These are phyloP conservation scores for Forficula auricularia DNA, from an alignment of 1,140 invertebrate species.

Conservation along the genomic window DNA sequence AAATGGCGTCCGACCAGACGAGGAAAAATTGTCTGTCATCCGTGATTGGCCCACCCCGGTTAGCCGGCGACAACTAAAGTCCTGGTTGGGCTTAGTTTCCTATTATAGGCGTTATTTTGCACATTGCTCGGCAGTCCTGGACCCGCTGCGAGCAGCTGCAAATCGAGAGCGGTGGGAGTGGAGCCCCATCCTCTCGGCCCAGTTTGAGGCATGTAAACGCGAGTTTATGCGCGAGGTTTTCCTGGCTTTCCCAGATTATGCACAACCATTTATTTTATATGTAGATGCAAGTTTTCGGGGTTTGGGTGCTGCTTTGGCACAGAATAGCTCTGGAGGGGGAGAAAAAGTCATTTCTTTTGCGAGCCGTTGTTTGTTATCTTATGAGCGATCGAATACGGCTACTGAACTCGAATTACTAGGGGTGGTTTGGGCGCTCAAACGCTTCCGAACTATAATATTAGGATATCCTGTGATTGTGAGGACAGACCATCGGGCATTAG, in stretches of 20 bases:
- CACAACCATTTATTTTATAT: conserved; percentile 13
- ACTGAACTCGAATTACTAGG: conserved; percentile 27
- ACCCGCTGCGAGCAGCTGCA: conserved; percentile 16
- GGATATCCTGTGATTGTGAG: conserved; percentile 22
- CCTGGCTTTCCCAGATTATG: conserved; percentile 13
- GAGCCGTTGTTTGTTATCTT: conserved; percentile 19
- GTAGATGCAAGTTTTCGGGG: conserved; percentile 17
- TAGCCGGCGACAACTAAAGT: conserved; percentile 21
- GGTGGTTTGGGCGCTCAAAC: conserved; percentile 24
- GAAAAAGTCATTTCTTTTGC: conserved; percentile 22
- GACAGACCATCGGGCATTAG: conserved; percentile 29
- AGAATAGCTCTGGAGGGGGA: conserved; percentile 8
- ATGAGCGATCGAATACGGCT: conserved; percentile 24
- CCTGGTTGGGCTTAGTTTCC: conserved; percentile 26
- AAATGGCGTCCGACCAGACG: conserved; percentile 16
- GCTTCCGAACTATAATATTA: conserved; percentile 22
- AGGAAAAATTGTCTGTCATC: conserved; percentile 18
- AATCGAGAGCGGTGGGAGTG: conserved; percentile 14
- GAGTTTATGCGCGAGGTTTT: conserved; percentile 11
- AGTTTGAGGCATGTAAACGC: conserved; percentile 7
- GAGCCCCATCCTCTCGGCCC: too few relatives aligned
- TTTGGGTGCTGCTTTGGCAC: conserved; percentile 18
- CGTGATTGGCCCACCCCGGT: conserved; percentile 17
- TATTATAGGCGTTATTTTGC: conserved; percentile 25
- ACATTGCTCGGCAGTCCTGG: conserved; percentile 12